Base-by-base conservation (phyloP, 2,888 invertebrate genomes). In the Helobdella robusta region DNA sequence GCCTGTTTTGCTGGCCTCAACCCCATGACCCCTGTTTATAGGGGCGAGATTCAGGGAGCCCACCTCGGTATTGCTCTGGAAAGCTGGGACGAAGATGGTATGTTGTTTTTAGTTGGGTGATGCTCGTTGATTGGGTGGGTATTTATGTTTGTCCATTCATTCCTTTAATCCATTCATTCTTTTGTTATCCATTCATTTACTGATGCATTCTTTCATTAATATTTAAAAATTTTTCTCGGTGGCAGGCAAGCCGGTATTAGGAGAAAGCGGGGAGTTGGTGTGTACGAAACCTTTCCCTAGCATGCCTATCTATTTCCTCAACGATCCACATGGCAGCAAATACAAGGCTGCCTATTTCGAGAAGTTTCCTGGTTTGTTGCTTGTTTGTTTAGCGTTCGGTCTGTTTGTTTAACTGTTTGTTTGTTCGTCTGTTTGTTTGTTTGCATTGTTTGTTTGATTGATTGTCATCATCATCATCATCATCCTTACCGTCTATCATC, bases 1-100 rank as follows among this genome's bases (percentile, higher is more conserved):
- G 82, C 82, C 6, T 83, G 83, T 73, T 84, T 84, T 74, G 81
- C 82, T 75, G 84, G 83, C 23, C 80, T 80, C 66, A 81, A 81
- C 71, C 77, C 80, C 68, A 79, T 77, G 23, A 72, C 82, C 15
- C 83, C 83, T 2, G 83, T 84, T 11, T 76, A 81, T 70, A 73
- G 78, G 40, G 84, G 84, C n/a, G 83, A 84, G 74, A 82, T 84
- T 59, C 84, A 84, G 74, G 77, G 79, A 34, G 74, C 78, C 48
- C 75, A 80, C 66, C 77, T 84, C 54, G 84, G 83, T 34, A 82
- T 83, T 77, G 81, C 82, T 68, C 76, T 83, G 71, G 77, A 79
- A 67, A 78, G 81, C 63, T 82, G 78, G 76, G 74, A 80, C 70
- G 81, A 80, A 54, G 72, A 77, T 40, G 82, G 81, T 81, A 66